Evolutionary conservation across 1,140 invertebrate species (phyloP), one percentile per base, ranked within the genome.

Genomic region (Drosophila novamexicana): DNA sequence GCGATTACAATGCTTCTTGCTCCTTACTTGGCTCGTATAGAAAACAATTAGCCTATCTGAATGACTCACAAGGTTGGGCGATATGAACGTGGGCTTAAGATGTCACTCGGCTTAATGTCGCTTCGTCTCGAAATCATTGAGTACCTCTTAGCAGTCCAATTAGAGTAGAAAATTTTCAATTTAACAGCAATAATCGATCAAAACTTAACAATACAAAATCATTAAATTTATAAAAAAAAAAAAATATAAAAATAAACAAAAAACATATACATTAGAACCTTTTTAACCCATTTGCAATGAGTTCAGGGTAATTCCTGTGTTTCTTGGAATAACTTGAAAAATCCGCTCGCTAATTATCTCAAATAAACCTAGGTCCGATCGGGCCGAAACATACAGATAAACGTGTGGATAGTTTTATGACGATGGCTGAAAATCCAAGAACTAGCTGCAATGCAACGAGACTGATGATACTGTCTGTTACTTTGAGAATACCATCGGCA

Each of bases 1-100:
- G 77, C 64, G 74, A 79, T 77, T 79, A 79, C 74, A 77, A 79
- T 73, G 74, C 72, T 79, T 67, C 64, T 50, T 47, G 57, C 47
- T 73, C 47, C 58, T 74, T 77, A 54, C 56, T 78, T 67, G 67
- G 12, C 63, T 67, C 56, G 18, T 32, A 72, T 50, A 57, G 68
- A 68, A 57, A 52, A 77, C 58, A 79, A 79, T 79, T 77, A 77
- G 77, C 77, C 57, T 58, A 47, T 40, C 40, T 66, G 73, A 76
- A 29, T 64, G 52, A 58, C 54, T 49, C 7, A 70, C 36, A n/a
- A 34, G 34, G 40, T 44, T n/a, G n/a, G 36, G 14, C 45, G 29
- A 47, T 52, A 32, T 34, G 39, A 40, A 49, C 34, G 22, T 7
- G 40, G 47, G 29, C 61, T 59, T 75, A 58, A 71, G 52, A 61